phyloP scores from a whole-genome alignment of 1,140 invertebrate species.

The Lordiphosa mommai region DNA sequence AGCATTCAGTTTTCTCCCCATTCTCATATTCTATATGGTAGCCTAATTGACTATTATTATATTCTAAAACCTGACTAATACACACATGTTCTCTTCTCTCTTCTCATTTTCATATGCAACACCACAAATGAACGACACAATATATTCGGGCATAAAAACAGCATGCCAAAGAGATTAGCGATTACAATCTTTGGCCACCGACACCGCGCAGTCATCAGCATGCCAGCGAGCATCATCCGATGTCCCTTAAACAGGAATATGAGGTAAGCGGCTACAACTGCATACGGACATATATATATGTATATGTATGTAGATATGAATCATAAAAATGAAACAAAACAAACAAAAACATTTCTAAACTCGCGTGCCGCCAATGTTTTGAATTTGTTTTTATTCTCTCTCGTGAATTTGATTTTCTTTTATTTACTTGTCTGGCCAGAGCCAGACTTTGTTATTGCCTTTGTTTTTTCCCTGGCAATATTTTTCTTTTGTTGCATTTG shows the following conservation, averaged over 20 bases:
- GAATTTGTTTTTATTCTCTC: slow-evolving; percentile 41
- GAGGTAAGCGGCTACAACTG: slow-evolving; percentile 80
- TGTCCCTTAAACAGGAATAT: slow-evolving; percentile 84
- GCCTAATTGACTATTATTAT: no score
- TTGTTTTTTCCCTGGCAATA: neutral
- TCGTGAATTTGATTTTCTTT: slow-evolving; percentile 48
- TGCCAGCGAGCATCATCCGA: slow-evolving; percentile 75
- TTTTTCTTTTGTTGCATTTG: slow-evolving; percentile 29
- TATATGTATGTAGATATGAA: slow-evolving; percentile 3
- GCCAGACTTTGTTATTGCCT: slow-evolving; percentile 15
- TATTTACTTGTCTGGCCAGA: slow-evolving; percentile 47
- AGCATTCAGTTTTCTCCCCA: no score
- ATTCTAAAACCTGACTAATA: no score
- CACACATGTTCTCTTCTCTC: neutral
- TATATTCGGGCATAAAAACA: slow-evolving; percentile 34
- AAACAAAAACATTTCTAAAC: slow-evolving; percentile 64
- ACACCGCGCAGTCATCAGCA: slow-evolving; percentile 81
- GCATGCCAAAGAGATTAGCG: slow-evolving; percentile 82
- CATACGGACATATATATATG: slow-evolving; percentile 18
- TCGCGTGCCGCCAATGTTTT: slow-evolving; percentile 51
- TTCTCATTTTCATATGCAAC: slow-evolving; percentile 22
- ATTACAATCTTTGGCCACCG: slow-evolving; percentile 84
- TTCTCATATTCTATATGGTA: no score
- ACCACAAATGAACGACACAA: slow-evolving; percentile 35
- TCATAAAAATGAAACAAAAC: slow-evolving; percentile 10